Base-by-base conservation (phyloP, 2,797 vertebrate species). In the Odontamblyopus lacepedii region DNA sequence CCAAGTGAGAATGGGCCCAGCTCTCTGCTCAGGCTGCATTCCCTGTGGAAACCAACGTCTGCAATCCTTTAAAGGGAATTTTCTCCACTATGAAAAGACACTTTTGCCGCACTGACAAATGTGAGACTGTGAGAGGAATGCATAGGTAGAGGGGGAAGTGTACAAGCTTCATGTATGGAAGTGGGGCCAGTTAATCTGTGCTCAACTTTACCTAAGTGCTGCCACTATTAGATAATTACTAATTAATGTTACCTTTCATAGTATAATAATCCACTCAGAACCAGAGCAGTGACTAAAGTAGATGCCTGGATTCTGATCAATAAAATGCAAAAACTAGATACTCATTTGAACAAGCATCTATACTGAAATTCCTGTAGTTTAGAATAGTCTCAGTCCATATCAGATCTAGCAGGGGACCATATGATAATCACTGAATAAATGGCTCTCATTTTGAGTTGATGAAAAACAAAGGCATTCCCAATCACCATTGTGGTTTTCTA, bases 41-140 rank as follows among this genome's bases (percentile, higher is more conserved):
- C 60, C 77, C 77, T 71, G 76, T 75, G 71, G 67, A 82, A 83
- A 81, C 71, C n/a, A 83, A 82, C 71, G 41, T 67, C 69, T 63
- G 63, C 48, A 30, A 59, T 77, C 80, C 77, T 87, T 78, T 44
- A 57, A 15, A 72, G 29, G 72, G 48, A 66, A 62, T 77, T 70
- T 76, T 75, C 55, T 30, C 44, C 41, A 41, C 35, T 62, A 27
- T 72, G 72, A 73, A 73, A 26, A 75, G 27, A 0, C 23, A 71
- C 65, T 73, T 72, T 75, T 69, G 60, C 66, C 73, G 72, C 67
- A 15, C 26, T 29, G 63, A 6, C 38, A 69, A 59, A 69, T 63
- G 81, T 82, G 76, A 72, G 78, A 27, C n/a, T 41, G 18, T 44
- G 56, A 77, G 67, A 48, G 59, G 11, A 63, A 69, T 1, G 75